phyloP scores from a whole-genome alignment of 35 echinoderm and acorn worm species.

The Holothuria glaberrima region DNA sequence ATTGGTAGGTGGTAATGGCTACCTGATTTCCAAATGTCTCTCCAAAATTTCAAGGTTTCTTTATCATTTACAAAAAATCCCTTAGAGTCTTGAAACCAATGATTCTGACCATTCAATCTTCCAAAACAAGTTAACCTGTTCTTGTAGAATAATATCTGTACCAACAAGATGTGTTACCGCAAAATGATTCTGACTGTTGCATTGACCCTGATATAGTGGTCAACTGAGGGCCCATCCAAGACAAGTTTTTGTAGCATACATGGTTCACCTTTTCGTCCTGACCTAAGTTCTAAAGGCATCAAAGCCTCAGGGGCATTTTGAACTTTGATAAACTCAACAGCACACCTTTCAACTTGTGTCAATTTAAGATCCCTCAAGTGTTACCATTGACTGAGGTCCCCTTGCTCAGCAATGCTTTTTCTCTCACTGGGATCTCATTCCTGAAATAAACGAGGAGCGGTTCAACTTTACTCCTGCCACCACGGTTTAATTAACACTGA shows the following conservation, averaged over 20 bases:
- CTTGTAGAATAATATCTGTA: background rate
- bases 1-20: constrained; percentile 35
- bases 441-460: background rate
- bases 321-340: background rate
- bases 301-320: background rate
- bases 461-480: constrained; percentile 24
- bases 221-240: no score
- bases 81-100: background rate
- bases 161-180: background rate
- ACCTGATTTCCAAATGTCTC: background rate
- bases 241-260: no score
- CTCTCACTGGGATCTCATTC: background rate
- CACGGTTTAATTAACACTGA: constrained; percentile 23
- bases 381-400: background rate
- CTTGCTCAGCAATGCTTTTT: background rate
- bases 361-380: background rate
- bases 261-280: background rate
- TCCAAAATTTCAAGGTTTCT: background rate
- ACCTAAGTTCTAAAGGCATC: background rate
- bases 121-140: constrained; percentile 29
- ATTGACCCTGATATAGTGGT: no score
- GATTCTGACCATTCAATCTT: background rate
- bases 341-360: background rate
- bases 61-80: constrained; percentile 1
- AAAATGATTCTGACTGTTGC: background rate